Base-by-base conservation (phyloP, 2,888 invertebrate species). In the Rutpela maculata region DNA sequence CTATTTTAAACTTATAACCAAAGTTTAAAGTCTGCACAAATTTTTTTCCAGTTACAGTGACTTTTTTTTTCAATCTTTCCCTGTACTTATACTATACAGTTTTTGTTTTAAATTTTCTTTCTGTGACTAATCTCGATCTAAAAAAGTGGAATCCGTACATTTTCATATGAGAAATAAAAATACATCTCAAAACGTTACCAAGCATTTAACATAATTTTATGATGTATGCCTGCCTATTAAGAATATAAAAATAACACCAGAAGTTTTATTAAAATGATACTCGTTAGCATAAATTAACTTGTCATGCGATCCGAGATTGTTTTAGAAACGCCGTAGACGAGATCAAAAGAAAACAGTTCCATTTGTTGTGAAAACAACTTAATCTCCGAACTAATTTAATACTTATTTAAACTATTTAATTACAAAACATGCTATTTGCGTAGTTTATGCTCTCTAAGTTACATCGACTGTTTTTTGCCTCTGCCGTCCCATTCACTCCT, bases 401-500 rank as follows among this genome's bases (percentile, higher is more conserved):
- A 26, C 57, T 60, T 70, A 60, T 70, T 70, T 60, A 70, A 43
- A 60, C 38, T 60, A 38, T 70, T 60, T 70, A 38, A 60, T 70
- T 70, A 70, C 60, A 60, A 70, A 70, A 70, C 70, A 57, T 19
- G 43, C 38, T 65, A 65, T 70, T 70, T 35, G 38, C 50, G 60
- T 70, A 70, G 69, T 69, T 69, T 69, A 69, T 18, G 69, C 69
- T 18, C 6, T 15, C 38, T 19, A 66, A 57, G 57, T 69, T 56
- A 38, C 17, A 19, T 69, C 43, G 38, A 22, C 57, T 10, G 57
- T 66, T 73, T 59, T 35, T 38, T 57, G 19, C 22, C 65, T 65
- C 57, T n/a, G 12, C 55, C 15, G 18, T 62, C 43, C 65, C 62
- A 19, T 31, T 56, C 66, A 31, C 73, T 80, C 60, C 82, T 84